A percentile compares a stretch with the other conserved stretches of the same genome.
These are phyloP conservation scores for Pseudotriccus pelzelni DNA, from an alignment of 2,797 vertebrate species.

Conservation along the genomic window DNA sequence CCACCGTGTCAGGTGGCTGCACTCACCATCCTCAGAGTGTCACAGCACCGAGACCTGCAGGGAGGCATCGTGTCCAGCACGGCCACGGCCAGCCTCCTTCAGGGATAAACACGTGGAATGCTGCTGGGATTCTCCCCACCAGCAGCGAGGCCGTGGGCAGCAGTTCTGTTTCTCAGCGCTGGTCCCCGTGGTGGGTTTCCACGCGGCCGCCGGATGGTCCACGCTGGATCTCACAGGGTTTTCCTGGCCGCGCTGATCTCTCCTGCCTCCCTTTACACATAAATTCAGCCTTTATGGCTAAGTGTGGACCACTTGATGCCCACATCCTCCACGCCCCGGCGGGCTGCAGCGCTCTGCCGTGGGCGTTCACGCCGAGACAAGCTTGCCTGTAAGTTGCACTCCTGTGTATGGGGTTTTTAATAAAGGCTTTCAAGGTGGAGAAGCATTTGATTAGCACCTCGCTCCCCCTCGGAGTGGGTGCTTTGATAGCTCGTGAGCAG, in stretches of 20 bases:
- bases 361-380: not conserved
- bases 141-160: not conserved
- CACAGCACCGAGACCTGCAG: not conserved
- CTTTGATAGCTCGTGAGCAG: slow-evolving; percentile 66
- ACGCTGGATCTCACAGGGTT: not conserved
- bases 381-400: not conserved
- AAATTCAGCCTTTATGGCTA: not conserved
- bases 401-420: not conserved
- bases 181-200: not conserved
- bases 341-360: not conserved
- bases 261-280: not conserved
- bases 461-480: slow-evolving; percentile 59
- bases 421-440: slow-evolving; percentile 67
- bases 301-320: not conserved
- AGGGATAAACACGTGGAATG: not conserved
- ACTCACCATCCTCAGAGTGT: not conserved
- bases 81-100: not conserved
- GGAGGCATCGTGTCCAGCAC: not conserved
- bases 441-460: slow-evolving; percentile 71
- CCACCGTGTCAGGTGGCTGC: not conserved
- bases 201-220: not conserved
- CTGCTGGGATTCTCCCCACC: not conserved
- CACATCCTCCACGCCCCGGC: not conserved
- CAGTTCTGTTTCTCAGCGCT: not conserved
- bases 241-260: not conserved